phyloP scores from a whole-genome alignment of 1,140 invertebrate genomes.

The Cyclina sinensis region DNA sequence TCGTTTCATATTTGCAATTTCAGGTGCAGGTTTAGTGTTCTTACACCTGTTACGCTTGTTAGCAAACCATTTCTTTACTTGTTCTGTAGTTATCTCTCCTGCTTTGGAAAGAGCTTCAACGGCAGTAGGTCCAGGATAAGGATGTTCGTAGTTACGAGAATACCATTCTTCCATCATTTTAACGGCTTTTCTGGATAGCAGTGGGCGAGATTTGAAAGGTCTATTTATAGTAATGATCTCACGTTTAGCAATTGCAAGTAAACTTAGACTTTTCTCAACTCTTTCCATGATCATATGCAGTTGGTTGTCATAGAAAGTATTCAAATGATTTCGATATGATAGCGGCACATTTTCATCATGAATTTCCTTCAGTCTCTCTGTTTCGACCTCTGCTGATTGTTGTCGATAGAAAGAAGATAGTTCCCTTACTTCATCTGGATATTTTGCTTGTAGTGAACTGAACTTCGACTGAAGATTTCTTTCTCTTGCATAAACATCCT shows the following conservation, averaged over 20 bases:
- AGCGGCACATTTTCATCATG: constrained; percentile 41
- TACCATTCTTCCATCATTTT: constrained; percentile 69
- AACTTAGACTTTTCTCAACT: constrained; percentile 64
- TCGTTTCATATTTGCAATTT: constrained; percentile 62
- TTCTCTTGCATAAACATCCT: constrained; percentile 63
- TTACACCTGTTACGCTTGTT: constrained; percentile 66
- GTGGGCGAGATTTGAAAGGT: constrained; percentile 41
- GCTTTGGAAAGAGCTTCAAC: constrained; percentile 63
- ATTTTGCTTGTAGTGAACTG: constrained; percentile 15
- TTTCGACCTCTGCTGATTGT: constrained; percentile 59
- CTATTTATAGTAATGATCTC: constrained; percentile 43
- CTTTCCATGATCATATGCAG: constrained; percentile 66
- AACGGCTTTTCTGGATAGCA: constrained; percentile 60
- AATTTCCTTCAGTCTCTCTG: constrained; percentile 53
- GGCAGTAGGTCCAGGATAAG: constrained; percentile 60
- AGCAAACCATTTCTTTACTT: constrained; percentile 71
- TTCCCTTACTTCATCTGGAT: constrained; percentile 50
- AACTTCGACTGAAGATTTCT: constrained; percentile 51
- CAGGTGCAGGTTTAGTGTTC: constrained; percentile 60
- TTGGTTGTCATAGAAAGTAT: constrained; percentile 59
- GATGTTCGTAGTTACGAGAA: constrained; percentile 59
- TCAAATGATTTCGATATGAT: constrained; percentile 55
- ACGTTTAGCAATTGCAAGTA: constrained; percentile 40
- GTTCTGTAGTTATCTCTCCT: constrained; percentile 59
- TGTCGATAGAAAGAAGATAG: constrained; percentile 46